Evolutionary conservation across 2,113 vertebrate genomes (phyloP), one percentile per base, ranked within the genome.

Genomic region (Oreotrochilus melanogaster): DNA sequence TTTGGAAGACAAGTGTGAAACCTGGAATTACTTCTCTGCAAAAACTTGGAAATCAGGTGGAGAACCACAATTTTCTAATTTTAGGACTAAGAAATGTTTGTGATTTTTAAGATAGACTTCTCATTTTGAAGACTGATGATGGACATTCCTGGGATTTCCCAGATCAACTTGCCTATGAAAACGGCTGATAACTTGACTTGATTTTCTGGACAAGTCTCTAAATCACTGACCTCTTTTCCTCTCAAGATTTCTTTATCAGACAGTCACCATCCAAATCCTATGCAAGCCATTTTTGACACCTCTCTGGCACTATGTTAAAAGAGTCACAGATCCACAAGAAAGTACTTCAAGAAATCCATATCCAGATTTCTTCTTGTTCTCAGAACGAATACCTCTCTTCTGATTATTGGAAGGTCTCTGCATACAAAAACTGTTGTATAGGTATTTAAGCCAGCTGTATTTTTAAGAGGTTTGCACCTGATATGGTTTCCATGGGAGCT

Each of bases 401-500:
- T 66, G 48, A 54, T 53, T 78, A 42, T 53, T 73, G 71, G 58
- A 78, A 92, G 10, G 66, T 56, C 47, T 88, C 33, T 47, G n/a
- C 18, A 18, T 43, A 83, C 39, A 54, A 22, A 71, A 84, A 11
- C 43, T 54, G 23, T 58, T 72, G 33, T 50, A 45, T 30, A 81
- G 65, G 66, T 71, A 87, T 91, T 87, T 87, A 62, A 92, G 50
- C 10, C 45, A 79, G 74, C 53, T 88, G 85, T 69, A 45, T 48
- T 85, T 81, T 43, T 71, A 88, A 73, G 27, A 88, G 71, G 35
- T 54, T 88, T 80, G 75, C 92, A 92, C 86, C 88, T 90, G 96
- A 95, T 93, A 90, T 0, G 27, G 82, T 90, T 86, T 94, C 91
- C 93, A 91, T 71, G 91, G 92, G 91, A 96, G 83, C 62, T 87